Base-by-base conservation (phyloP, 2,113 vertebrate species). In the Morphnarchus princeps region DNA sequence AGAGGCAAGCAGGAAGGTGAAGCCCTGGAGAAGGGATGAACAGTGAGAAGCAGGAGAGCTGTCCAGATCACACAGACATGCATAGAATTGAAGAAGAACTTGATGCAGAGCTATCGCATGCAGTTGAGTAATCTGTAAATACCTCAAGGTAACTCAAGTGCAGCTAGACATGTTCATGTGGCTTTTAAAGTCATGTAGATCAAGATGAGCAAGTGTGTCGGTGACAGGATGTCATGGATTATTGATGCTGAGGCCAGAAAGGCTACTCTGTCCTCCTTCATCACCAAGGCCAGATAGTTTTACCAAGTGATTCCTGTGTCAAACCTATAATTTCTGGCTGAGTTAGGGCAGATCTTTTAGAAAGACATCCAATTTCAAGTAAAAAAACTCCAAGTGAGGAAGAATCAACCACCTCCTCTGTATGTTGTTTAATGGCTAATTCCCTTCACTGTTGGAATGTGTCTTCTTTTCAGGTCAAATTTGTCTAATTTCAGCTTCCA, bases 401-500 rank as follows among this genome's bases (percentile, higher is more conserved):
- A 63, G 87, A 83, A 80, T 69, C 74, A 24, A 24, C 62, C 58
- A 40, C 34, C 47, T 76, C 67, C 67, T 45, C 67, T 3, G 2
- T 4, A 17, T 0, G 1, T 59, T 89, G 59, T 66, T 91, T 86
- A 18, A 40, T 61, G 92, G 67, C 47, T 92, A 74, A 86, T 92
- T 94, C 79, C n/a, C 62, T 50, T 86, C 76, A 18, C 88, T 81
- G 71, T 63, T 89, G 67, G 69, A 78, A 93, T 59, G 63, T 63
- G 45, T 77, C 88, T 81, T 59, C 78, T 90, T 96, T 95, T 82
- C 96, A 93, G 90, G 82, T 90, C 4, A 7, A 90, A 96, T 94
- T 96, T 94, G 92, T 93, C 82, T 96, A 77, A 95, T 90, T 94
- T 89, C 96, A 95, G 80, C 59, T 97, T 94, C 79, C 85, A 94